Base-by-base conservation (phyloP, 2,888 invertebrate species). In the Stomorhina lunata region DNA sequence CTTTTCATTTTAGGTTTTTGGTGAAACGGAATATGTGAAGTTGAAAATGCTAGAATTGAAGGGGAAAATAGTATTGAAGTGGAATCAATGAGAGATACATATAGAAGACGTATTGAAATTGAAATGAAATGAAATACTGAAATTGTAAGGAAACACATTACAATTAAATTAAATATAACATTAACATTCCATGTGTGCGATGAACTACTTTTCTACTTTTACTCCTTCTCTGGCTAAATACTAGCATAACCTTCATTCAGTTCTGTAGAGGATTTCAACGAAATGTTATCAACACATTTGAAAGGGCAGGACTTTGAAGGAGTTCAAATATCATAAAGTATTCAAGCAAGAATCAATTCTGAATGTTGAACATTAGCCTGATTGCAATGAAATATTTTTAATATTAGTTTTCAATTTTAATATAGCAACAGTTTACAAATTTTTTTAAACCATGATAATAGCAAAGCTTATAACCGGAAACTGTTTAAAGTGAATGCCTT, bases 151-250 rank as follows among this genome's bases (percentile, higher is more conserved):
- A 73, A 79, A 55, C 40, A 59, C 65, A 80, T 84, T 68, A 84
- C 84, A 84, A 84, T 85, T 84, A 81, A 85, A 84, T 84, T 84
- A 84, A 83, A 83, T 85, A 81, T 76, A 80, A 81, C 84, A 84
- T 85, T 85, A 85, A 83, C 72, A 84, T 85, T 84, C 78, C 57
- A 75, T 69, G 79, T 83, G 81, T 77, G 81, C 59, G 27, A 61
- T 71, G 50, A 63, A 82, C 69, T 65, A 72, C 57, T 72, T 78
- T 55, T 63, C 25, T 9, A 59, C 78, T 37, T 77, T 10, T 65
- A 53, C 61, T 78, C n/a, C n/a, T n/a, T n/a, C n/a, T n/a, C n/a
- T n/a, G n/a, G n/a, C n/a, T n/a, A n/a, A n/a, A n/a, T n/a, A n/a
- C n/a, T n/a, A n/a, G n/a, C n/a, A n/a, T n/a, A n/a, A n/a, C n/a